These are phyloP conservation scores for Phorcus lineatus DNA, from an alignment of 2,888 invertebrate genomes.

Conservation along the genomic window DNA sequence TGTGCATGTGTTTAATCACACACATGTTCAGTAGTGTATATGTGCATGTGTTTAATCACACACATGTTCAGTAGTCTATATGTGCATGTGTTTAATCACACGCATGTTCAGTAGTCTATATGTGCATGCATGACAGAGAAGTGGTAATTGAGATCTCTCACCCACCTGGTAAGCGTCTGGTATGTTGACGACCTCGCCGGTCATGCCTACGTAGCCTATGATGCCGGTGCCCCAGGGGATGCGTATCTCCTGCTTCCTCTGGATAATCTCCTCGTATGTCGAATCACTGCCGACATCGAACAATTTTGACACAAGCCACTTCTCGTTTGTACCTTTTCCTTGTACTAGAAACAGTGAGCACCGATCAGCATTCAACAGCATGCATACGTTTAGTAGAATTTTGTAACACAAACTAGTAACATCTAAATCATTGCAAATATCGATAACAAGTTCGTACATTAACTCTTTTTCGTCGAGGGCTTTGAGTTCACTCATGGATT, in stretches of 20 bases:
- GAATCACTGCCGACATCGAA: slow-evolving; percentile 72
- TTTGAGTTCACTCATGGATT: slow-evolving; percentile 78
- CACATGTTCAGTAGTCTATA: too few relatives aligned
- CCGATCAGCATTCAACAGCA: slow-evolving; percentile 72
- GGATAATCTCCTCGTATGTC: slow-evolving; percentile 88
- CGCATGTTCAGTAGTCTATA: too few relatives aligned
- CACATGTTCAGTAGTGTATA: too few relatives aligned
- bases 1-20: too few relatives aligned
- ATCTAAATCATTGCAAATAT: slow-evolving; percentile 75
- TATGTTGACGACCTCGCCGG: slow-evolving; percentile 71
- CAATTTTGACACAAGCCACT: slow-evolving; percentile 79
- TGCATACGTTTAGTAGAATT: slow-evolving; percentile 73
- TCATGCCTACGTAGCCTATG: slow-evolving; percentile 72
- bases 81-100: too few relatives aligned
- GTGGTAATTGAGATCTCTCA: too few relatives aligned
- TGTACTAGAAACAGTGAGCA: slow-evolving; percentile 75
- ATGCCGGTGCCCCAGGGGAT: slow-evolving; percentile 72
- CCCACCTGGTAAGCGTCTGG: slow-evolving; percentile 73
- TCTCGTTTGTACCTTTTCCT: slow-evolving; percentile 77
- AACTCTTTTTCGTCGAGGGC: slow-evolving; percentile 73
- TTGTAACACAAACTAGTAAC: slow-evolving; percentile 74
- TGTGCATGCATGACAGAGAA: too few relatives aligned
- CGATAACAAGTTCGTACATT: slow-evolving; percentile 74
- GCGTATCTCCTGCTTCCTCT: slow-evolving; percentile 90
- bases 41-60: too few relatives aligned